Percentiles rank a stretch among this genome's conserved stretches.
phyloP scores from a whole-genome alignment of 2,797 vertebrate species.

The Xerus rutilus region DNA sequence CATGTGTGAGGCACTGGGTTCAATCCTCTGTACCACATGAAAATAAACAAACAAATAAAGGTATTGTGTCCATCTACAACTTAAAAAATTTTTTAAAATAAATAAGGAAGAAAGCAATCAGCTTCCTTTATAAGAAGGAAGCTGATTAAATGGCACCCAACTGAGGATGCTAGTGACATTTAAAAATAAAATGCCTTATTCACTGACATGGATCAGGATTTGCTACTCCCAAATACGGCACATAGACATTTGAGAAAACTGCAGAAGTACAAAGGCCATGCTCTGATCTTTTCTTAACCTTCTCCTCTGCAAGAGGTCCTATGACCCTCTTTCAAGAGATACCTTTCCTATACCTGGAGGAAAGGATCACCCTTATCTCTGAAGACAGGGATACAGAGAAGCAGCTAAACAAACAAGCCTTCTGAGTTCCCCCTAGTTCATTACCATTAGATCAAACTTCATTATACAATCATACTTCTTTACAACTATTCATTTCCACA shows the following conservation, averaged over 20 bases:
- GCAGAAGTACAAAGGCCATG: background rate
- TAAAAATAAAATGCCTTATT: slow-evolving; percentile 47
- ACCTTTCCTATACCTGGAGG: background rate
- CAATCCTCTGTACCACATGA: too few relatives aligned
- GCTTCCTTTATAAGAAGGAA: too few relatives aligned
- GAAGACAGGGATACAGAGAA: background rate
- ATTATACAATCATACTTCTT: background rate
- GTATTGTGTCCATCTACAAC: too few relatives aligned
- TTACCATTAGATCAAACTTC: background rate
- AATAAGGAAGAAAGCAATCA: background rate
- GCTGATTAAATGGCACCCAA: background rate
- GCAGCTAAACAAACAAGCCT: background rate
- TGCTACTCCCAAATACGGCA: background rate
- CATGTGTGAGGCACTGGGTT: too few relatives aligned
- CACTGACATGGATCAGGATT: background rate
- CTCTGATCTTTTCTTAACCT: background rate
- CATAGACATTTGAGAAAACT: background rate
- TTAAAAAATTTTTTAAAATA: too few relatives aligned
- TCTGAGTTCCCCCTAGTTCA: background rate
- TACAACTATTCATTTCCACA: background rate
- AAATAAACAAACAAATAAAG: too few relatives aligned
- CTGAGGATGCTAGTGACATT: background rate
- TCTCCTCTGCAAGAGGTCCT: background rate
- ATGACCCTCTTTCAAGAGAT: background rate
- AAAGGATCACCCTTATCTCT: background rate